These are phyloP conservation scores for Rhinella marina DNA, from an alignment of 2,797 vertebrate species.

Conservation along the genomic window DNA sequence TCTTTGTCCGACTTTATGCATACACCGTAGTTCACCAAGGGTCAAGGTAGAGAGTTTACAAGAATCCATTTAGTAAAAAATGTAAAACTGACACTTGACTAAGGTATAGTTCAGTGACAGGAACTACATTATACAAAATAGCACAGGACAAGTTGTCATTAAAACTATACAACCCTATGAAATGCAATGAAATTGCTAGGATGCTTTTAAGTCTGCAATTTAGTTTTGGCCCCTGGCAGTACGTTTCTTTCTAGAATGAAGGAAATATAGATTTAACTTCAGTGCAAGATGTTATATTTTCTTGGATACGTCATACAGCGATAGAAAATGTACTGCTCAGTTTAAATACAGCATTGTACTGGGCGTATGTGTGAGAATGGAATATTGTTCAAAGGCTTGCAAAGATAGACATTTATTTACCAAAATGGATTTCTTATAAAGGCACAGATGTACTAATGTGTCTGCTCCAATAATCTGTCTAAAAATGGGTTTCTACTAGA, in stretches of 20 bases:
- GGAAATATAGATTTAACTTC: neutral
- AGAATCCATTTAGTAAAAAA: neutral
- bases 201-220: constrained; percentile 25
- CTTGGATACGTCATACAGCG: neutral
- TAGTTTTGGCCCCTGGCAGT: constrained; percentile 12
- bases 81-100: constrained; percentile 25
- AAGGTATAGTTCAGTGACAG: constrained; percentile 1
- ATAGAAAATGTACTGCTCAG: neutral
- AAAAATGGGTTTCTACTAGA: too few species aligned
- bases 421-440: neutral
- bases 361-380: neutral
- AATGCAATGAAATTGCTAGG: constrained; percentile 2
- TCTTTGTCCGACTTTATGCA: neutral
- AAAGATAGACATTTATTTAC: neutral
- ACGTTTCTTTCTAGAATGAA: neutral
- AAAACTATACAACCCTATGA: neutral
- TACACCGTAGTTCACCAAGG: neutral
- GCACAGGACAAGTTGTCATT: neutral
- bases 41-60: neutral
- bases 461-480: too few species aligned
- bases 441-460: too few species aligned
- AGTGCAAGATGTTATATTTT: neutral
- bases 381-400: neutral
- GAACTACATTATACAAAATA: constrained; percentile 18
- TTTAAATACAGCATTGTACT: neutral